Conservation (phyloP, 2,888 invertebrate genomes). For the Mylabris sibirica region DNA sequence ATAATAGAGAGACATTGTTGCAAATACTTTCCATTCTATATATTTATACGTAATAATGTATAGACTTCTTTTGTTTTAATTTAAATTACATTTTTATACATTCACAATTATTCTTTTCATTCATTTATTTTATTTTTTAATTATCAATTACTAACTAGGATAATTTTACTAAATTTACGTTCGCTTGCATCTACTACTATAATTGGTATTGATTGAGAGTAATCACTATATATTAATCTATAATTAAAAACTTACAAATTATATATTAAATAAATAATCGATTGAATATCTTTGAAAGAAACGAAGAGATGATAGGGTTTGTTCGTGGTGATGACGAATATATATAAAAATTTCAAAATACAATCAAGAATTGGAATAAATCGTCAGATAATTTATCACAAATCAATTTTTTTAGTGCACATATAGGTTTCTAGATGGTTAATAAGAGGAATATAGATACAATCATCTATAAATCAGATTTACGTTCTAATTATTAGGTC, state of each 20-base stretch:
- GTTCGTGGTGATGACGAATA: not conserved
- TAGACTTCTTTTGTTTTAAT: slow-evolving; percentile 2
- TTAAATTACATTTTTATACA: slow-evolving; percentile 33
- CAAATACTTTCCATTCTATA: slow-evolving; percentile 17
- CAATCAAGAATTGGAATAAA: not conserved
- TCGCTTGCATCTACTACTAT: slow-evolving; percentile 14
- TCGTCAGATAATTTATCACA: not conserved
- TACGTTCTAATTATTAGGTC: not conserved
- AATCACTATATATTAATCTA: slow-evolving; percentile 19
- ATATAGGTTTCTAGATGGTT: not conserved
- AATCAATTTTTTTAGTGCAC: not conserved
- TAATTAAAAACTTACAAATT: slow-evolving; percentile 21
- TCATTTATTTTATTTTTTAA: not conserved
- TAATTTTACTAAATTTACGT: slow-evolving; percentile 26
- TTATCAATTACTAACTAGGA: slow-evolving; percentile 12
- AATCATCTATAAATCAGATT: slow-evolving; percentile 13
- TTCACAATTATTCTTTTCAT: slow-evolving; percentile 28
- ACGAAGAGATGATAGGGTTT: slow-evolving; percentile 8
- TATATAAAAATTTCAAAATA: slow-evolving; percentile 2
- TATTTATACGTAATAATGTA: not conserved
- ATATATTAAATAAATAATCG: slow-evolving; percentile 23
- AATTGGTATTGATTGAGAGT: not conserved
- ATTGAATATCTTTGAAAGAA: slow-evolving; percentile 19
- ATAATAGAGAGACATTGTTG: slow-evolving; percentile 32
- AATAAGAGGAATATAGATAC: not conserved